phyloP scores from a whole-genome alignment of 2,888 invertebrate species.

The Schrankia costaestrigalis region DNA sequence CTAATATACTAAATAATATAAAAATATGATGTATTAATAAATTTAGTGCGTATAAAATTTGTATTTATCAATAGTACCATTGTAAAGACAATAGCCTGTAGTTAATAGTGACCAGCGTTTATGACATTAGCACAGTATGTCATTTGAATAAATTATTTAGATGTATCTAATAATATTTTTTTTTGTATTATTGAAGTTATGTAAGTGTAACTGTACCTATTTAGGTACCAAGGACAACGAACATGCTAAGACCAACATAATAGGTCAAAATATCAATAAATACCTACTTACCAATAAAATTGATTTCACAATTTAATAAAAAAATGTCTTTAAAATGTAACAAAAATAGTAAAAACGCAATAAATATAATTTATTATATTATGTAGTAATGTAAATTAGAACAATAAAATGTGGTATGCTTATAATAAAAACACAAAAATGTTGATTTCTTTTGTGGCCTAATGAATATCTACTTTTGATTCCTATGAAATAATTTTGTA shows the following conservation, averaged over 20 bases:
- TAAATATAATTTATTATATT: no score
- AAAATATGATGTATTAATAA: conserved; percentile 23
- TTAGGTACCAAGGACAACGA: conserved; percentile 23
- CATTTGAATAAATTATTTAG: conserved; percentile 10
- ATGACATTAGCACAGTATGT: no score
- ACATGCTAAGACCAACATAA: conserved; percentile 6
- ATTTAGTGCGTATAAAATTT: conserved; percentile 28
- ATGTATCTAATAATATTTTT: not conserved
- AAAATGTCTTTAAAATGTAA: no score
- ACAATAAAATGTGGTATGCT: no score
- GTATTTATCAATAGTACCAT: conserved; percentile 57
- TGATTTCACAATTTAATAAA: not conserved
- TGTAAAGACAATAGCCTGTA: conserved; percentile 54
- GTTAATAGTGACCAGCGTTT: conserved; percentile 58
- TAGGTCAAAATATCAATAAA: conserved; percentile 6
- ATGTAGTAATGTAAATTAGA: no score
- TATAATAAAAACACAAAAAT: no score
- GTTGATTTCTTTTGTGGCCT: no score
- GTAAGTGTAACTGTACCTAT: conserved; percentile 2
- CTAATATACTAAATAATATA: conserved; percentile 23
- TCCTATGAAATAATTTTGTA: no score
- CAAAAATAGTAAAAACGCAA: no score
- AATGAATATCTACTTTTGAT: no score
- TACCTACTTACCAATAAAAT: not conserved
- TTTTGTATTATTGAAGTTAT: not conserved